A percentile compares a stretch with the other conserved stretches of the same genome.
phyloP scores from a whole-genome alignment of 1,140 invertebrate genomes.

The Dinoponera quadriceps region DNA sequence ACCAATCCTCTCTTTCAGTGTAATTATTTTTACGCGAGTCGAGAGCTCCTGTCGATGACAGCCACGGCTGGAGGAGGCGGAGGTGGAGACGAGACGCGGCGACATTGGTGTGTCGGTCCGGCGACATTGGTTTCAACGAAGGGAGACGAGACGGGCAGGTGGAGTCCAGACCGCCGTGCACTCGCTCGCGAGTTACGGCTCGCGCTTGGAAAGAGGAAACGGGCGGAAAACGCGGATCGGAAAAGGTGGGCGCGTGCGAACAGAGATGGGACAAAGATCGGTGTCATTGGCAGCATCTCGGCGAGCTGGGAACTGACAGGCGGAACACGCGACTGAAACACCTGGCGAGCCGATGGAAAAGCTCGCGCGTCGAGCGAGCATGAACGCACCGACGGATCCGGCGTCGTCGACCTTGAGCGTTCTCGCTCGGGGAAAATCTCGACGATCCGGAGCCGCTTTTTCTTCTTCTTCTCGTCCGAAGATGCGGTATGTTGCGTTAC shows the following conservation, averaged over 20 bases:
- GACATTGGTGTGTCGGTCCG: slow-evolving; percentile 6
- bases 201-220: slow-evolving; percentile 29
- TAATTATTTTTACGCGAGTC: slow-evolving; percentile 84
- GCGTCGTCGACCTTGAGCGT: neutral
- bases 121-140: slow-evolving; percentile 51
- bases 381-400: too few species aligned
- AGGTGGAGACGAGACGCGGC: slow-evolving; percentile 55
- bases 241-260: slow-evolving; percentile 43
- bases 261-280: slow-evolving; percentile 80
- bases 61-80: slow-evolving; percentile 71
- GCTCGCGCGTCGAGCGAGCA: slow-evolving; percentile 1
- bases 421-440: neutral
- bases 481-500: neutral
- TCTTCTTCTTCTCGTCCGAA: neutral
- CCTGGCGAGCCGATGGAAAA: slow-evolving; percentile 60
- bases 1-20: slow-evolving; percentile 68
- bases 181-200: slow-evolving; percentile 33
- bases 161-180: slow-evolving; percentile 42
- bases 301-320: slow-evolving; percentile 74
- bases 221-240: slow-evolving; percentile 59
- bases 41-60: slow-evolving; percentile 82
- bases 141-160: slow-evolving; percentile 60
- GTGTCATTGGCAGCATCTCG: slow-evolving; percentile 82
- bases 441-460: neutral
- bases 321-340: slow-evolving; percentile 66